A percentile compares a stretch with the other conserved stretches of the same genome.
Evolutionary conservation across 2,113 vertebrate species (phyloP).

Genomic region (Patagioenas fasciata): DNA sequence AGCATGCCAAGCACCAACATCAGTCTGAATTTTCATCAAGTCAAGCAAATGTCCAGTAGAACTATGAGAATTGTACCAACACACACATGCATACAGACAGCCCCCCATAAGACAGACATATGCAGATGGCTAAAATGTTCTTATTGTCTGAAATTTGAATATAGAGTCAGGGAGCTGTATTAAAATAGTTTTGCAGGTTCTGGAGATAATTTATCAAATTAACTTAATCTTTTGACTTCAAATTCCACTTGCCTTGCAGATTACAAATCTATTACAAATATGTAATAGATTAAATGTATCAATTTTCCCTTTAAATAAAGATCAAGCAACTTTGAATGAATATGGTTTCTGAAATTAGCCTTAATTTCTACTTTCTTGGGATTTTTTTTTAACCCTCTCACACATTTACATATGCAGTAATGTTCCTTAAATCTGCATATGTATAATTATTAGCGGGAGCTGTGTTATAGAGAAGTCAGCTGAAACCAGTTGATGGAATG

Average conservation of each 20-base stretch:
- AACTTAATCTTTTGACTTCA: constrained; percentile 36
- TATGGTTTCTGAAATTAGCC: neutral
- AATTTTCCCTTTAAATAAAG: constrained; percentile 21
- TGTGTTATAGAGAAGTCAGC: neutral
- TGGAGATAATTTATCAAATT: constrained; percentile 55
- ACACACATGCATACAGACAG: neutral
- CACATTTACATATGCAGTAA: neutral
- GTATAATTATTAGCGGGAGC: neutral
- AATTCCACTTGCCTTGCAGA: neutral
- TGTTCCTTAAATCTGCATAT: neutral
- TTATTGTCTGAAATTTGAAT: constrained; percentile 49
- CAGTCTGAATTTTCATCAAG: neutral
- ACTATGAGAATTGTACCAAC: neutral
- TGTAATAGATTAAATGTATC: constrained; percentile 15
- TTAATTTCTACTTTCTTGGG: neutral
- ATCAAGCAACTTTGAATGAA: neutral
- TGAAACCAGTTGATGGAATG: neutral
- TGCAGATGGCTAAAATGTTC: constrained; percentile 46
- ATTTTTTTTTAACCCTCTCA: neutral
- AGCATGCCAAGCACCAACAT: constrained; percentile 21
- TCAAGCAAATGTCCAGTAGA: neutral
- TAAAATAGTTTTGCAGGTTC: constrained; percentile 20
- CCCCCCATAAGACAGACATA: neutral
- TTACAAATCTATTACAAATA: neutral
- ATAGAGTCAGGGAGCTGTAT: constrained; percentile 1